Evolutionary conservation across 2,888 invertebrate genomes (phyloP).

Genomic region (Uloborus plumipes): DNA sequence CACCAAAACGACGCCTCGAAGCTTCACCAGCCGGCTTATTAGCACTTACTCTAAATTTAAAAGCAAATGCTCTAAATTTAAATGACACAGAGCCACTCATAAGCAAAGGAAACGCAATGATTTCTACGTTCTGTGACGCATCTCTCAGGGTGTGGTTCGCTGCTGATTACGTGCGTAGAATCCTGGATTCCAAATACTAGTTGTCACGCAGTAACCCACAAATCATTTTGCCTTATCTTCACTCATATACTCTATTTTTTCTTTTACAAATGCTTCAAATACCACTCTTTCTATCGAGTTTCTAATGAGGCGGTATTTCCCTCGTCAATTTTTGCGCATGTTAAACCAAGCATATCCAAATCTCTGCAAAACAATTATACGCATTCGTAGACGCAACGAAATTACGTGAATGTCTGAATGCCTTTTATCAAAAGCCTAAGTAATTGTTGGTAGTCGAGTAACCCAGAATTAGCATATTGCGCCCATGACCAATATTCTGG

Average conservation of each 20-base stretch:
- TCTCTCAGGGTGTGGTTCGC: constrained; percentile 42
- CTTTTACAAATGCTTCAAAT: no score
- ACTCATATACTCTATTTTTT: no score
- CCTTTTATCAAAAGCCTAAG: no score
- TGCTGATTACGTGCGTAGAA: constrained; percentile 30
- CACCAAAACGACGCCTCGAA: no score
- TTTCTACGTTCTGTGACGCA: constrained; percentile 23
- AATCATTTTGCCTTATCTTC: no score
- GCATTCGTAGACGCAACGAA: no score
- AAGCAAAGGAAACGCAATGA: constrained; percentile 31
- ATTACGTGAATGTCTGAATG: no score
- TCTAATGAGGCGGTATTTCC: constrained; percentile 44
- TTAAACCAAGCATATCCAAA: constrained; percentile 28
- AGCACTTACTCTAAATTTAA: constrained; percentile 9
- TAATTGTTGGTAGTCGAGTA: no score
- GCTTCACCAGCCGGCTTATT: background rate
- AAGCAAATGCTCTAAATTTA: constrained; percentile 31
- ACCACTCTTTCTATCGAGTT: background rate
- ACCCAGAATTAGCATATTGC: no score
- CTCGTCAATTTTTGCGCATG: constrained; percentile 36
- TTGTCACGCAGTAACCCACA: constrained; percentile 15
- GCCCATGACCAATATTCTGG: no score
- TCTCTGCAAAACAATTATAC: constrained; percentile 28
- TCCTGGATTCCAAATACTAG: constrained; percentile 13
- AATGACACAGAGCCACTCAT: constrained; percentile 23